These are phyloP conservation scores for Gandaritis pyraliata DNA, from an alignment of 2,888 invertebrate species.

Conservation along the genomic window DNA sequence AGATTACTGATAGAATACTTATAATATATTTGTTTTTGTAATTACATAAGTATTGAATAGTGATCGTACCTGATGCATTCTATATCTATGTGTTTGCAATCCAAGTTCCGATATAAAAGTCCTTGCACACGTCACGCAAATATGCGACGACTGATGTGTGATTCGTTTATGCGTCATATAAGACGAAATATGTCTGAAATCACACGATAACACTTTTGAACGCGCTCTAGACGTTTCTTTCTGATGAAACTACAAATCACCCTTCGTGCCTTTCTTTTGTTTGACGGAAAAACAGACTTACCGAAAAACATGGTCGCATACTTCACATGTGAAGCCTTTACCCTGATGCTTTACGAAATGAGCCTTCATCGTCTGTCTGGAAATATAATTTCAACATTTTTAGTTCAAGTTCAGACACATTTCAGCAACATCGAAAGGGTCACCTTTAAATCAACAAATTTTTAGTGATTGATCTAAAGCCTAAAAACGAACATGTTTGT, in stretches of 20 bases:
- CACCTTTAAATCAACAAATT: no score
- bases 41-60: no score
- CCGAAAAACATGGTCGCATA: constrained; percentile 22
- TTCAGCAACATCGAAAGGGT: no score
- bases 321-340: constrained; percentile 27
- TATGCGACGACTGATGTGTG: constrained; percentile 26
- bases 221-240: no score
- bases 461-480: no score
- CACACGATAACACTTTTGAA: not conserved
- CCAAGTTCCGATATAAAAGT: constrained; percentile 31
- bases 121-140: constrained; percentile 29
- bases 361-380: constrained; percentile 25
- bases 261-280: no score
- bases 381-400: constrained; percentile 3
- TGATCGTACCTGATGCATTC: constrained; percentile 42
- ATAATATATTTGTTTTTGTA: no score
- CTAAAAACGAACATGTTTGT: no score
- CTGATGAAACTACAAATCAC: no score
- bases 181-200: constrained; percentile 28
- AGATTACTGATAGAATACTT: no score
- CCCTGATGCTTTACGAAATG: constrained; percentile 28
- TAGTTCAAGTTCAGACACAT: no score
- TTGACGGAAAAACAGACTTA: constrained; percentile 3
- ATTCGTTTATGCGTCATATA: constrained; percentile 31
- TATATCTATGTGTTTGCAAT: constrained; percentile 20